phyloP scores from a whole-genome alignment of 1,140 invertebrate species.

The Drosophila arawakana region DNA sequence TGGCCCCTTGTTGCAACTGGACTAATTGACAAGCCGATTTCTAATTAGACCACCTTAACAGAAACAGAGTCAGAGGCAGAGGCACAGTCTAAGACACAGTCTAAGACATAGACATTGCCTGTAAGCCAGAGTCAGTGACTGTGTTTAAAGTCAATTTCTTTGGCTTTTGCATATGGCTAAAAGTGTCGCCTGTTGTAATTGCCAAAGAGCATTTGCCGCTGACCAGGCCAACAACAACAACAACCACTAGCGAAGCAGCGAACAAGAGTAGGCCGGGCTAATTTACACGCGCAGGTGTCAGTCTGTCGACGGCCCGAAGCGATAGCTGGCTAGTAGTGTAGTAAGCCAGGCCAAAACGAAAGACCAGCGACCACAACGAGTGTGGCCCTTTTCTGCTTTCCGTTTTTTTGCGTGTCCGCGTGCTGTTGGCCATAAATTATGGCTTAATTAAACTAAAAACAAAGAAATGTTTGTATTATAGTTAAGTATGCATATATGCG shows the following conservation, averaged over 20 bases:
- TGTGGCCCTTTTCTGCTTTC: constrained; percentile 53
- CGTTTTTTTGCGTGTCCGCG: constrained; percentile 59
- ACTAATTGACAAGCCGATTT: constrained; percentile 82
- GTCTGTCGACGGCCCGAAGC: constrained; percentile 28
- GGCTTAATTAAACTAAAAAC: constrained; percentile 80
- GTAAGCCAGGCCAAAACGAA: constrained; percentile 3
- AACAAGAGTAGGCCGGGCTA: constrained; percentile 26
- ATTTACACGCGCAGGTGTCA: constrained; percentile 78
- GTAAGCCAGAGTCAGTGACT: background rate
- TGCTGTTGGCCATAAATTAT: constrained; percentile 79
- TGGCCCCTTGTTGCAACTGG: constrained; percentile 16
- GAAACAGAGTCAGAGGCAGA: constrained; percentile 6
- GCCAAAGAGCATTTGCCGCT: constrained; percentile 15
- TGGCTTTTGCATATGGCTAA: constrained; percentile 58
- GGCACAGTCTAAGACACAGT: background rate
- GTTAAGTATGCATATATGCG: constrained; percentile 40
- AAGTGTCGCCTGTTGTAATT: constrained; percentile 50
- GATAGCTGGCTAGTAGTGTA: constrained; percentile 1
- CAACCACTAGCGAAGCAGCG: background rate
- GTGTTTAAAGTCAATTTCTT: background rate
- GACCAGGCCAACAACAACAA: constrained; percentile 10
- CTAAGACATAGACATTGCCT: background rate
- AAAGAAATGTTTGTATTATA: constrained; percentile 45
- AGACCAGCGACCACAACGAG: constrained; percentile 39
- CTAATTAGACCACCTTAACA: constrained; percentile 81